These are phyloP conservation scores for Clamator glandarius DNA, from an alignment of 2,797 vertebrate genomes.

Conservation along the genomic window DNA sequence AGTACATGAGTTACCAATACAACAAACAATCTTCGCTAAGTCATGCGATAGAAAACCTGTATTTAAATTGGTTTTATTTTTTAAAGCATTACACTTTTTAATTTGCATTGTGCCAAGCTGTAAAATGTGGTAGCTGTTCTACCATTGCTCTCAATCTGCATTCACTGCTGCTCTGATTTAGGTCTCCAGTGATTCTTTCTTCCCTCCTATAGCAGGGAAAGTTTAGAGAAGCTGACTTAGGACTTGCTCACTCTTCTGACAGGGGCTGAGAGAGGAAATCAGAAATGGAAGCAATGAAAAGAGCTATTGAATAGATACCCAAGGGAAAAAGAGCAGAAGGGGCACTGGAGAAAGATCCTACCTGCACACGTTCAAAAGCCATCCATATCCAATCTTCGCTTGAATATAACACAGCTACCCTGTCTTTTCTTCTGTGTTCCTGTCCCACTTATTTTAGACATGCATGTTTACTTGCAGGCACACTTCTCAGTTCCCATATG, in stretches of 20 bases:
- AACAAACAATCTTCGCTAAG: neutral
- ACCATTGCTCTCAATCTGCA: neutral
- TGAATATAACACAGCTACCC: neutral
- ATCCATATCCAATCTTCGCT: neutral
- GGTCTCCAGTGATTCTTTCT: neutral
- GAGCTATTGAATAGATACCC: neutral
- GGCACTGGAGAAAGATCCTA: neutral
- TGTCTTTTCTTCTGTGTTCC: neutral
- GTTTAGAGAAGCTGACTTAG: neutral
- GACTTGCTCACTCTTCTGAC: neutral
- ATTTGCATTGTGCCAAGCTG: neutral
- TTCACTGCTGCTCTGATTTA: neutral
- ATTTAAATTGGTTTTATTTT: neutral
- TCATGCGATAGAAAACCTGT: neutral
- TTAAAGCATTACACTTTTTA: neutral
- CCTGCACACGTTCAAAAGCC: neutral
- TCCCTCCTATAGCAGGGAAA: neutral
- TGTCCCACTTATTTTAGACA: neutral
- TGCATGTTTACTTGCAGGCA: neutral
- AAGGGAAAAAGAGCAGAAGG: neutral
- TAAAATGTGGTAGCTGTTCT: neutral
- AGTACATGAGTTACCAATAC: neutral
- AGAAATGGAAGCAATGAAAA: neutral
- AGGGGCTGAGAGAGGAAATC: neutral
- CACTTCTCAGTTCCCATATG: neutral